These are phyloP conservation scores for Amphipoea lucens DNA, from an alignment of 2,888 invertebrate species.

Conservation along the genomic window DNA sequence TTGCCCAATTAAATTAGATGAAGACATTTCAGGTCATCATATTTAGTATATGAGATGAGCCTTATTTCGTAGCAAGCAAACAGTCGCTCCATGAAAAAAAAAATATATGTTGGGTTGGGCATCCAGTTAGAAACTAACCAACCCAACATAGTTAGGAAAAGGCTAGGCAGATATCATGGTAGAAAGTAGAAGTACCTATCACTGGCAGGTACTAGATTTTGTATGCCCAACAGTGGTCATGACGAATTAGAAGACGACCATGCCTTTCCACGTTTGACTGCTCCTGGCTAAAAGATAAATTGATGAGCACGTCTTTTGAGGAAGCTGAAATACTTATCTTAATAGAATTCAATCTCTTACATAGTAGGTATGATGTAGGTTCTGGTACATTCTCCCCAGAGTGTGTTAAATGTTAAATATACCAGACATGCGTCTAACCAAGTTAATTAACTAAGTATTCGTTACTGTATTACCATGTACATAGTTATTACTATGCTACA, in stretches of 20 bases:
- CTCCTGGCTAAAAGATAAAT: background rate
- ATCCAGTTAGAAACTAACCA: background rate
- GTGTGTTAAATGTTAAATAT: conserved; percentile 4
- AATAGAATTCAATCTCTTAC: conserved; percentile 1
- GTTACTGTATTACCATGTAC: conserved; percentile 14
- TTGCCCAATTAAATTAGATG: too few species aligned
- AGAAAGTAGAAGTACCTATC: background rate
- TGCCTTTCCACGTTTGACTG: background rate
- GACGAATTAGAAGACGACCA: background rate
- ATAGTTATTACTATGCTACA: conserved; percentile 51
- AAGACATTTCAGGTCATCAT: too few species aligned
- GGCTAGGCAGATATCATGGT: background rate
- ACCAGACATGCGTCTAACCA: conserved; percentile 33
- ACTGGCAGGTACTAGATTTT: background rate
- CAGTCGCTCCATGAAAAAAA: too few species aligned
- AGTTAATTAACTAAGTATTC: conserved; percentile 36
- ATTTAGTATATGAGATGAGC: too few species aligned
- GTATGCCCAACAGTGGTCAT: background rate
- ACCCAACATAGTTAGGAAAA: background rate
- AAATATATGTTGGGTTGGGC: too few species aligned
- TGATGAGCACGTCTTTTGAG: background rate
- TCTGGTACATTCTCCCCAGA: too few species aligned
- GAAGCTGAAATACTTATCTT: background rate
- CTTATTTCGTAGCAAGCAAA: background rate
- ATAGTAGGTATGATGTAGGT: too few species aligned